These are phyloP conservation scores for Microcebus murinus DNA, from an alignment of 2,113 vertebrate genomes.

Conservation along the genomic window DNA sequence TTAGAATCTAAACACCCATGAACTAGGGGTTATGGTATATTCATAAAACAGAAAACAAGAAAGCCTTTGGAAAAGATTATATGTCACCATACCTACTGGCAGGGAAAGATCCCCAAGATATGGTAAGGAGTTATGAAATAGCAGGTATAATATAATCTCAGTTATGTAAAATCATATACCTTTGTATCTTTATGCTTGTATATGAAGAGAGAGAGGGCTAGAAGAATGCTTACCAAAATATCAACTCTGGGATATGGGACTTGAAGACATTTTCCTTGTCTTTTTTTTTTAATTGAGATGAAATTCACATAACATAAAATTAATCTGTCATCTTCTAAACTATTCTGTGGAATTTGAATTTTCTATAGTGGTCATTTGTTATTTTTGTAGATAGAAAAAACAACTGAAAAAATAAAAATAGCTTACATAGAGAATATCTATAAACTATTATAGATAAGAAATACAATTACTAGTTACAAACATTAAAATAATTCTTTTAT, in stretches of 20 bases:
- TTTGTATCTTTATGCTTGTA: background rate
- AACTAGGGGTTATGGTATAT: background rate
- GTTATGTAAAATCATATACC: background rate
- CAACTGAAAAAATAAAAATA: background rate
- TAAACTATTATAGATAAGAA: background rate
- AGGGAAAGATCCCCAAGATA: background rate
- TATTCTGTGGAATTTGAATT: slow-evolving; percentile 8
- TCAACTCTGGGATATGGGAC: background rate
- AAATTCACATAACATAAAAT: background rate
- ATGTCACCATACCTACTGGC: background rate
- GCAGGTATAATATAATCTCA: background rate
- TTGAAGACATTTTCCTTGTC: background rate
- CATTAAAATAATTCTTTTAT: slow-evolving; percentile 57
- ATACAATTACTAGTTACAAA: slow-evolving; percentile 19
- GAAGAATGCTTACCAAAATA: background rate
- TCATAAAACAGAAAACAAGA: background rate
- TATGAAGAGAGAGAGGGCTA: background rate
- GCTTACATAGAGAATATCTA: background rate
- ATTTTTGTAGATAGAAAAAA: background rate
- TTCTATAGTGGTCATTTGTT: background rate
- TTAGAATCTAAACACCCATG: background rate
- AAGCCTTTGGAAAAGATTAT: background rate
- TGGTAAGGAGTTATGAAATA: background rate
- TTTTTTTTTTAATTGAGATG: background rate
- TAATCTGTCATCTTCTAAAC: slow-evolving; percentile 15